phyloP scores from a whole-genome alignment of 2,113 vertebrate species.

The Myotis lucifugus region DNA sequence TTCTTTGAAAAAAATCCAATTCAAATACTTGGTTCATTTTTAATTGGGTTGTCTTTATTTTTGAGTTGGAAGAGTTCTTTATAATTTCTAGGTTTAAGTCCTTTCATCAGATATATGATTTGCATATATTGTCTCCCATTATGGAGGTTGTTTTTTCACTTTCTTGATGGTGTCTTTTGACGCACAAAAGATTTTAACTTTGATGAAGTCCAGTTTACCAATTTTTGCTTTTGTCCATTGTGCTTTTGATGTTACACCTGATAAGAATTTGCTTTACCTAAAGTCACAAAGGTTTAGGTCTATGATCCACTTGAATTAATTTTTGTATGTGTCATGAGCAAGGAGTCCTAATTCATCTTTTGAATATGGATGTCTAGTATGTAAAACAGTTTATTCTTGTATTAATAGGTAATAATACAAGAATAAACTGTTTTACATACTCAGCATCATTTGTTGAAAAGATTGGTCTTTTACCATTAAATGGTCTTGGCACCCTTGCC shows the following conservation, averaged over 20 bases:
- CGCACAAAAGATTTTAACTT: not conserved
- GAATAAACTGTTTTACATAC: too few species aligned
- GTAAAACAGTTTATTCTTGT: too few species aligned
- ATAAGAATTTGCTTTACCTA: conserved; percentile 7
- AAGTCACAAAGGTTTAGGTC: not conserved
- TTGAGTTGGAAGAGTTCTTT: not conserved
- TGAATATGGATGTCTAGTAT: not conserved
- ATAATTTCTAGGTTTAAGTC: not conserved
- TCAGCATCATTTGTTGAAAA: not conserved
- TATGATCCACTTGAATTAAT: not conserved
- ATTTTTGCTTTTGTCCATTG: not conserved
- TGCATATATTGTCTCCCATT: not conserved
- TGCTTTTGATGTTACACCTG: not conserved
- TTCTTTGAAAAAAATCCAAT: not conserved
- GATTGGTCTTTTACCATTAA: not conserved
- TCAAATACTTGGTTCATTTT: not conserved
- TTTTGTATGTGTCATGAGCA: not conserved
- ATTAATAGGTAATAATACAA: too few species aligned
- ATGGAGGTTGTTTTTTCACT: not conserved
- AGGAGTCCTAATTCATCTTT: conserved; percentile 1
- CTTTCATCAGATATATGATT: conserved; percentile 17
- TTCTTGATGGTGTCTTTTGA: conserved; percentile 6
- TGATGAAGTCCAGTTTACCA: not conserved
- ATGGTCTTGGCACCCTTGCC: not conserved
- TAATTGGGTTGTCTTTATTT: not conserved